phyloP scores from a whole-genome alignment of 2,888 invertebrate genomes.

The Lampropteryx suffumata region DNA sequence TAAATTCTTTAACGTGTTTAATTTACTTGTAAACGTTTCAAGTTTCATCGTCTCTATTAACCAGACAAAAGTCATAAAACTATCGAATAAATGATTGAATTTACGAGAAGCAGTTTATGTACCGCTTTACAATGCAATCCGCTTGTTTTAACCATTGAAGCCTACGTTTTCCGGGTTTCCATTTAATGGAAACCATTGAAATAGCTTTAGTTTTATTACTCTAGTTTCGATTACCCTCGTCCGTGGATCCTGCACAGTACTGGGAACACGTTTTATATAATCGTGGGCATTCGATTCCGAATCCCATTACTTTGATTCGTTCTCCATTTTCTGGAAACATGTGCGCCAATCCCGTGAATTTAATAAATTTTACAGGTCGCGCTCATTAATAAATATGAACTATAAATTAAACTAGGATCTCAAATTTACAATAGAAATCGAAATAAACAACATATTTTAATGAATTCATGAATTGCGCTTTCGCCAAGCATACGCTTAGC shows the following conservation, averaged over 20 bases:
- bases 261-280: constrained; percentile 47
- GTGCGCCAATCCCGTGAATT: constrained; percentile 11
- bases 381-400: constrained; percentile 25
- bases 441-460: constrained; percentile 29
- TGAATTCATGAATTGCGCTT: constrained; percentile 44
- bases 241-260: constrained; percentile 45
- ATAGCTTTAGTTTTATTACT: constrained; percentile 56
- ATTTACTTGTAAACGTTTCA: constrained; percentile 2
- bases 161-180: constrained; percentile 48
- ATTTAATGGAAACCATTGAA: constrained; percentile 47
- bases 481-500: constrained; percentile 40
- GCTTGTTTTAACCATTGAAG: constrained; percentile 44
- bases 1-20: too few relatives aligned
- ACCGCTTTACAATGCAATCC: constrained; percentile 39
- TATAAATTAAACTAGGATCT: constrained; percentile 21
- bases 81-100: constrained; percentile 15
- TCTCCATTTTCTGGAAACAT: constrained; percentile 33
- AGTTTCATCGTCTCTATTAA: constrained; percentile 11
- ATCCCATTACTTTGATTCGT: constrained; percentile 34
- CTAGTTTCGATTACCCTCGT: constrained; percentile 47
- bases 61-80: constrained; percentile 12
- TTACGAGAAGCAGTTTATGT: constrained; percentile 38
- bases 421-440: constrained; percentile 23
- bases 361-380: constrained; percentile 14
- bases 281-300: constrained; percentile 39